Conservation (phyloP, 2,113 vertebrate genomes). For the Dromas ardeola region DNA sequence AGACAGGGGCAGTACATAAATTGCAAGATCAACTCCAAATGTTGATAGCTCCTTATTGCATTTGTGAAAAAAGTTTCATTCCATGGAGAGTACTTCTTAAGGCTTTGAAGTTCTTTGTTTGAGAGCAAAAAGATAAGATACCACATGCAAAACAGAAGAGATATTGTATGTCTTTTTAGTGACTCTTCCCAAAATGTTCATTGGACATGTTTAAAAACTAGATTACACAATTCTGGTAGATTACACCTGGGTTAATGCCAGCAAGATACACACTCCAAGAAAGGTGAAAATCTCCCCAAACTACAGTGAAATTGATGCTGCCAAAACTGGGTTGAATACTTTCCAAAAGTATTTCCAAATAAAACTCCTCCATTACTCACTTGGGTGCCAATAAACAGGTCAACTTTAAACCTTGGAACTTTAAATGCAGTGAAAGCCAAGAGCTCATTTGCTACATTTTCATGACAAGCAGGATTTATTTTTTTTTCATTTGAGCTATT, state of each 20-base stretch:
- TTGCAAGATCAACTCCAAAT: neutral
- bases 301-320: constrained; percentile 61
- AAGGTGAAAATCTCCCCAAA: constrained; percentile 71
- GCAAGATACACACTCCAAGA: constrained; percentile 45
- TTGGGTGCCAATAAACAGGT: constrained; percentile 63
- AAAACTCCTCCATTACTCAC: constrained; percentile 63
- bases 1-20: neutral
- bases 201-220: neutral
- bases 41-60: neutral
- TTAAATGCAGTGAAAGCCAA: constrained; percentile 50
- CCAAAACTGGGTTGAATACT: constrained; percentile 55
- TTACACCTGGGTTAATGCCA: constrained; percentile 53
- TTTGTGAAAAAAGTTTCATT: neutral
- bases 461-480: neutral
- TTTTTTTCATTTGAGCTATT: neutral
- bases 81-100: neutral
- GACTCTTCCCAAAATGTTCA: constrained; percentile 22
- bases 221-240: constrained; percentile 36
- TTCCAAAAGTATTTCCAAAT: constrained; percentile 73
- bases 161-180: neutral
- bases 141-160: neutral
- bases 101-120: neutral
- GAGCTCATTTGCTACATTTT: constrained; percentile 53
- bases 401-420: constrained; percentile 57
- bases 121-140: neutral